phyloP scores from a whole-genome alignment of 1,140 invertebrate species.

The Gerris buenoi region DNA sequence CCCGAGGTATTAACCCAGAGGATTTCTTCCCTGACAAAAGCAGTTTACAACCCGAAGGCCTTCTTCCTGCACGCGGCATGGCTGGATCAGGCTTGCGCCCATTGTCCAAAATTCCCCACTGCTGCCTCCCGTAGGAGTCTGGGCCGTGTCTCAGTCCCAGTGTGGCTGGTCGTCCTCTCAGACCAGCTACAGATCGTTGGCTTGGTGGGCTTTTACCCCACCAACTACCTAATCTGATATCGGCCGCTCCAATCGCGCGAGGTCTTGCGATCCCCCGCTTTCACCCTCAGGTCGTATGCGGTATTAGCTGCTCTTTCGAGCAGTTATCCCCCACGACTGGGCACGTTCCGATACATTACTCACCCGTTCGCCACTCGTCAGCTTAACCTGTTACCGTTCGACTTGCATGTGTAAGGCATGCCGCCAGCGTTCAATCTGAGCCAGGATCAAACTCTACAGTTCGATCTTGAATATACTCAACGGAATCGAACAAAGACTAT shows the following conservation, averaged over 20 bases:
- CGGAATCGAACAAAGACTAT: no score
- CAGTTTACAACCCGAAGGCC: slow-evolving; percentile 30
- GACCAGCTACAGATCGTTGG: slow-evolving; percentile 32
- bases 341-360: not conserved
- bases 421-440: not conserved
- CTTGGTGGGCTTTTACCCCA: slow-evolving; percentile 35
- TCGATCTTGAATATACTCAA: no score
- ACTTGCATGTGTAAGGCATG: not conserved
- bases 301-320: not conserved
- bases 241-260: not conserved
- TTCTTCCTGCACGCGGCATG: slow-evolving; percentile 32
- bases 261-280: not conserved
- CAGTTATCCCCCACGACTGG: not conserved
- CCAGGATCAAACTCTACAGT: not conserved
- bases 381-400: not conserved
- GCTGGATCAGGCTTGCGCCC: slow-evolving; percentile 34
- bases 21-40: slow-evolving; percentile 20
- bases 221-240: slow-evolving; percentile 31
- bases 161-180: slow-evolving; percentile 37
- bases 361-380: not conserved
- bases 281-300: not conserved
- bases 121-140: slow-evolving; percentile 38
- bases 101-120: slow-evolving; percentile 37
- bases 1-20: not conserved
- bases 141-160: slow-evolving; percentile 20